Evolutionary conservation across 2,797 vertebrate species (phyloP), one percentile per base, ranked within the genome.

Genomic region (Cryptoblepharus egeriae): DNA sequence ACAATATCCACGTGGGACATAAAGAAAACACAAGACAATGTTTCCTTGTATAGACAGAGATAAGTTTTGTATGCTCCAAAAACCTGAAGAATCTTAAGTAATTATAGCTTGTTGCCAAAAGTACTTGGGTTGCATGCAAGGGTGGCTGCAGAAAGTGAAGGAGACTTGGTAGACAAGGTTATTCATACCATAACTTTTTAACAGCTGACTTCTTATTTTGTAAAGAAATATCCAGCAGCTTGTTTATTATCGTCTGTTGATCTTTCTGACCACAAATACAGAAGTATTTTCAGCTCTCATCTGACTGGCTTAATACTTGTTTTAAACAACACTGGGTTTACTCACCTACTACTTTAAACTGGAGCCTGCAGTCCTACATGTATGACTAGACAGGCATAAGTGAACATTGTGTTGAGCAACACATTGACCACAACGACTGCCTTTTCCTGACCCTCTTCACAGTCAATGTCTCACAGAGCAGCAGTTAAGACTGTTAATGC

Each of bases 101-200:
- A 92, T 92, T 89, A 90, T 72, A 88, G 82, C 52, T 90, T 90
- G 75, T 86, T 82, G 86, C 32, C 63, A 84, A 92, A 90, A 84
- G 81, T 86, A 88, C 73, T 86, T 88, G 84, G 72, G 76, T 82
- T 73, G 79, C 82, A 87, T 86, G 87, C 86, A 88, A 90, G 85
- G 80, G 10, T 1, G 9, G 3, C 26, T 75, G 20, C 39, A n/a
- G 67, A 67, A 79, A 79, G 86, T 80, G 76, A 90, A 88, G 81
- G 75, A 74, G 67, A 80, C 73, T 77, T 79, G 83, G 80, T 81
- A 72, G 87, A 80, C 75, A 89, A 92, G 87, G 77, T 5, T 64
- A 63, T 60, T 75, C n/a, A 58, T 71, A 82, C 57, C 77, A 83
- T 77, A 84, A 35, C 64, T 2, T 0, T n/a, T 2, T 84, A 81